Conservation (phyloP, 2,888 invertebrate species). For the Drosophila colorata region DNA sequence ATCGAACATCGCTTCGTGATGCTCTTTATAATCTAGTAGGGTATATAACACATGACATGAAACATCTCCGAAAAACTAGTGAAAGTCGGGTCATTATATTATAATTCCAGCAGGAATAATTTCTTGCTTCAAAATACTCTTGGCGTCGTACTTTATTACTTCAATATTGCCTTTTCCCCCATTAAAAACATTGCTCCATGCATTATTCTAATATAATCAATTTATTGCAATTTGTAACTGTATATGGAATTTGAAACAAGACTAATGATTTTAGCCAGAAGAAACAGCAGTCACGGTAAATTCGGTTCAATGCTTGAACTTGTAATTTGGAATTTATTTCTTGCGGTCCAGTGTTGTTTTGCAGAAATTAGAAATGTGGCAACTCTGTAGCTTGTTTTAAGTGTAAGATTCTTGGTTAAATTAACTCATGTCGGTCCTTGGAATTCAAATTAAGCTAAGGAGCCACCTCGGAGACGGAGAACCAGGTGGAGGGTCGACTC, state of each 20-base stretch:
- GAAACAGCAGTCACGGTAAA: slow-evolving; percentile 32
- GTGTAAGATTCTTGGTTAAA: slow-evolving; percentile 15
- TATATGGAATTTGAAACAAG: slow-evolving; percentile 51
- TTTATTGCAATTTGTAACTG: slow-evolving; percentile 31
- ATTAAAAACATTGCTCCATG: not conserved
- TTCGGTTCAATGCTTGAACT: slow-evolving; percentile 39
- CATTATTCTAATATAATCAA: slow-evolving; percentile 11
- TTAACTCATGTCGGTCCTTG: slow-evolving; percentile 12
- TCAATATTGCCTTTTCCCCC: not conserved
- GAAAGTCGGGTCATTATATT: too few species aligned
- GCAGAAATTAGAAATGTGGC: slow-evolving; percentile 36
- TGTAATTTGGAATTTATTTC: slow-evolving; percentile 49
- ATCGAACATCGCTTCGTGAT: not conserved
- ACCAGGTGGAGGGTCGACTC: slow-evolving; percentile 95
- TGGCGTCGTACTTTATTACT: too few species aligned
- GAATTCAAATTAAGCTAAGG: slow-evolving; percentile 59
- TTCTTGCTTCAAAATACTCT: too few species aligned
- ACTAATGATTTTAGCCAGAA: slow-evolving; percentile 44
- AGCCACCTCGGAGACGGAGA: slow-evolving; percentile 94
- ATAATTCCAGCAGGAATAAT: too few species aligned
- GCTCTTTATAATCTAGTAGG: not conserved
- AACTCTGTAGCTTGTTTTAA: slow-evolving; percentile 37
- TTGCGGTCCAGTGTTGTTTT: slow-evolving; percentile 27
- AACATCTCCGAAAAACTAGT: too few species aligned
- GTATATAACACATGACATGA: too few species aligned